Base-by-base conservation (phyloP, 2,888 invertebrate species). In the Noctua janthe region DNA sequence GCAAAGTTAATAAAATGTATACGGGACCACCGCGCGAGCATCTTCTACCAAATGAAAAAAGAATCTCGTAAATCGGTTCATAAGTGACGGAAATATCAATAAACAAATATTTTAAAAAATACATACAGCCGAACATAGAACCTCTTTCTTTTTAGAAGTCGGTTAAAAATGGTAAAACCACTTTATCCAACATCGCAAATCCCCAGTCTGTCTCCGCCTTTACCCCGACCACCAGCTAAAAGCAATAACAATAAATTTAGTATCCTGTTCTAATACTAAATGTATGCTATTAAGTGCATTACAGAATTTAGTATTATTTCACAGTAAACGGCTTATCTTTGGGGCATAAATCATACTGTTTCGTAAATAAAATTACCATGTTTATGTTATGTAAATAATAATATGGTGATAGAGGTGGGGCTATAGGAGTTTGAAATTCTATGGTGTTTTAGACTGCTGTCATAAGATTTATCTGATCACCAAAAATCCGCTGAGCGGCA, bases 261-360 rank as follows among this genome's bases (percentile, higher is more conserved):
- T 81, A 73, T 72, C 82, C 80, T 77, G 88, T 82, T 80, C 76
- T 47, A 78, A 80, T 77, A 73, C 81, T 80, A 88, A 88, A 87
- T 85, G 74, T 71, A 78, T 78, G 74, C 79, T 74, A 84, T 88
- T 88, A 83, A 78, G 78, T 81, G 76, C 80, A 86, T 74, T 88
- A 83, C 81, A 82, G 76, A 77, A 76, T 72, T 79, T 66, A 75
- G 39, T 78, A 80, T 84, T 85, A 84, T 80, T 82, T 82, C 71
- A n/a, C 67, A 78, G 85, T 82, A 88, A 84, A 84, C 69, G 49
- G 66, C 78, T 88, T 87, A 89, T 89, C 87, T 89, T 56, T 70
- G 43, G 69, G 49, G 13, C 80, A 84, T 89, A 85, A 89, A 87
- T 89, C 88, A 89, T 84, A 81, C 51, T 73, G 75, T 89, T 88